Evolutionary conservation across 2,888 invertebrate genomes (phyloP), one percentile per base, ranked within the genome.

Genomic region (Crossocerus cetratus): DNA sequence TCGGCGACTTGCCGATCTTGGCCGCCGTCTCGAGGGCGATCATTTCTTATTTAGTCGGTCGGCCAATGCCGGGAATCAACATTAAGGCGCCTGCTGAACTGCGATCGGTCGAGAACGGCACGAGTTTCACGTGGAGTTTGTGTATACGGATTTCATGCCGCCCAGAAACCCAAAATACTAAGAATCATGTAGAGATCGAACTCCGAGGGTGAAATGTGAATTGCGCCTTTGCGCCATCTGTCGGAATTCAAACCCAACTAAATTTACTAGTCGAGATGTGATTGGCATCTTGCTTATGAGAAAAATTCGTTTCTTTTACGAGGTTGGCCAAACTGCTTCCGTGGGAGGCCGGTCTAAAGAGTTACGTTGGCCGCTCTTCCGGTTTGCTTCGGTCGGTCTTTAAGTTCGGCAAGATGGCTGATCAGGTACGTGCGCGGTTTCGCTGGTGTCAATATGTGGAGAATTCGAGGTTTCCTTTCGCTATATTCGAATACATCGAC

Each of bases 371-470:
- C 5, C 18, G 22, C 3, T 22, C 21, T 78, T 82, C 71, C 80
- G 69, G 59, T 69, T 45, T 4, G 2, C n/a, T n/a, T n/a, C n/a
- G 55, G n/a, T 78, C 71, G 23, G 1, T 73, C 81, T 93, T 93
- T 92, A 91, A 91, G 87, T 91, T 91, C 91, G 92, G 91, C 93
- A 95, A 94, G 91, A 95, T 95, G 95, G 95, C 95, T 92, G 95
- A 95, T 91, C 95, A 95, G 94, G 95, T 95, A 93, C 89, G 94
- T 92, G 16, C 44, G 16, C 32, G 13, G 8, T 55, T 3, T 45
- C 56, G 5, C 21, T 18, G 11, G 2, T 2, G 16, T 4, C 44
- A 53, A 68, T 73, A 75, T 65, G 20, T 54, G 20, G 1, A 54
- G 32, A 67, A 62, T 69, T n/a, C 57, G 16, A 1, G 0, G 2